Evolutionary conservation across 1,140 invertebrate genomes (phyloP), one percentile per base, ranked within the genome.

Genomic region (Drosophila sproati): DNA sequence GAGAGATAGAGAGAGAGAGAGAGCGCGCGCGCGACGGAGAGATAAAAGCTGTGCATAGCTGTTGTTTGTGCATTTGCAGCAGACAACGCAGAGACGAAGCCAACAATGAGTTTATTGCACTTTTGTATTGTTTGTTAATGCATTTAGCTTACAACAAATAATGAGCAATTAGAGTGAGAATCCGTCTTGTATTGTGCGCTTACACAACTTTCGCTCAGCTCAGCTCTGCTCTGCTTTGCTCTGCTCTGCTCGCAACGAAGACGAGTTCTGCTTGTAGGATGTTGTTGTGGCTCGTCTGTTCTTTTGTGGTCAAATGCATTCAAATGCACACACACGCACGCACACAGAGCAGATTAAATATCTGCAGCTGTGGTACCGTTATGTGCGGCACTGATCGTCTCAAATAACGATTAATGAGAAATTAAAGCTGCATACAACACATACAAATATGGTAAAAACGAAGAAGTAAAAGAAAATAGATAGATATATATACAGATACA

Each of bases 91-190:
- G 52, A 20, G 20, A 20, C 20, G 20, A 20, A 20, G 20, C 20
- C 63, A 68, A 69, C 69, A 83, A 80, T 82, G 76, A 72, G 83
- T 83, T 80, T 88, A 88, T 77, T 88, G 80, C 80, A 88, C 79
- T 32, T 8, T 77, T 73, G 48, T 48, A 62, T 61, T 20, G 20
- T 57, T 61, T 20, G 20, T 57, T 12, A 52, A 54, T 67, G 55
- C 47, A 55, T 41, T 20, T 52, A 60, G 28, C 57, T 63, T 34
- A 39, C 50, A 70, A 57, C 60, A 63, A 74, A 70, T 63, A 60
- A 61, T 67, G 31, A 28, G 77, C 73, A 77, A 79, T 79, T 79
- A 79, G 73, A 77, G 77, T 79, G 63, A 79, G 77, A 79, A 79
- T 79, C 73, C 54, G 62, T 63, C 74, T 80, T 56, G 57, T 20